Base-by-base conservation (phyloP, 2,888 invertebrate genomes). In the Nycteola revayana region DNA sequence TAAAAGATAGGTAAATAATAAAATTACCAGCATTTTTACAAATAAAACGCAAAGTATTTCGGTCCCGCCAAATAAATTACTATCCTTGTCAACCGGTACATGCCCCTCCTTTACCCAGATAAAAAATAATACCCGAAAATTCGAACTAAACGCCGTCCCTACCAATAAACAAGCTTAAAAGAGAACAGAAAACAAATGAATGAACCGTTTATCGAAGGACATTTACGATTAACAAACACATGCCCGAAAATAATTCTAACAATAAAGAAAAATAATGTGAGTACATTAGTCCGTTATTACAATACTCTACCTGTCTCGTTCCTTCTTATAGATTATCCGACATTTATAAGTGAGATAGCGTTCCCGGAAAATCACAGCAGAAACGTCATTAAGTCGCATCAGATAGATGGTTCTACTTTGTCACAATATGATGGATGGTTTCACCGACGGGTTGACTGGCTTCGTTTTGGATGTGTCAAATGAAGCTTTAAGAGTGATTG, bases 401-500 rank as follows among this genome's bases (percentile, higher is more conserved):
- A 61, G 72, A 74, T 66, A 65, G 60, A 66, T 62, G 63, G 60
- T 66, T 52, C 61, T 69, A 77, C 68, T 79, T 78, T 78, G 76
- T 79, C 79, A 66, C 52, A 47, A 36, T 63, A 68, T 79, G 80
- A 83, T 82, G 71, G 74, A 81, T 82, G 67, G 46, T 7, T 18
- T 18, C 24, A 10, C 26, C 32, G 44, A 40, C 27, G 35, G 33
- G 9, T 25, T 35, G 39, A 36, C 43, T 45, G 48, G 57, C 36
- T 53, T 56, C 37, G 36, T 49, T 55, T 32, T 38, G 36, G 54
- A 53, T 42, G 49, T 48, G 54, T 53, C 48, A 53, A 48, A 48
- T 53, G 21, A 21, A 21, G 21, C 21, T 21, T n/a, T 5, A n/a
- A 21, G 14, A 21, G 21, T 21, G 21, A 21, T 21, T n/a, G 21